A percentile compares a stretch with the other conserved stretches of the same genome.
Conservation (phyloP, 2,113 vertebrate species). For the Brevimyrus niger region DNA sequence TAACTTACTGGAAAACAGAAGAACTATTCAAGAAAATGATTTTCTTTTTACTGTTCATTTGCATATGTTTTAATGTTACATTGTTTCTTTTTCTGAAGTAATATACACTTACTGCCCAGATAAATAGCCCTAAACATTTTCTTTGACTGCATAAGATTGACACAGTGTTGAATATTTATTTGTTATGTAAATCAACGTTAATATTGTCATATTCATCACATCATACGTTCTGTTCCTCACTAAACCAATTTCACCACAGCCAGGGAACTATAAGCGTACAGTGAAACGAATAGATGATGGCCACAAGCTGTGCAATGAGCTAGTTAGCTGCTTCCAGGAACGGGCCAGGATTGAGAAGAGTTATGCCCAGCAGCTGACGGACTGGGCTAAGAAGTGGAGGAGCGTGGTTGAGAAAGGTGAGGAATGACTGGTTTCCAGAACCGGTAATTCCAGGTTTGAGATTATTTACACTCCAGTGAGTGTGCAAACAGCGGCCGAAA, state of each 20-base stretch:
- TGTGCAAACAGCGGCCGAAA: background rate
- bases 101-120: background rate
- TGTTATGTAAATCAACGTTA: background rate
- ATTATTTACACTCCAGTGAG: background rate
- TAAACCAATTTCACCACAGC: slow-evolving; percentile 50
- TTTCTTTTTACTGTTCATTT: background rate
- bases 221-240: background rate
- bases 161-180: background rate
- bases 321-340: slow-evolving; percentile 91
- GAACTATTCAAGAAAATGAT: background rate
- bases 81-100: background rate
- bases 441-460: background rate
- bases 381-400: slow-evolving; percentile 94
- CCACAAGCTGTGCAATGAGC: slow-evolving; percentile 83
- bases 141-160: background rate
- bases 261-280: slow-evolving; percentile 85
- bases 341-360: slow-evolving; percentile 88
- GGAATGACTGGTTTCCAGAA: slow-evolving; percentile 5
- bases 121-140: background rate
- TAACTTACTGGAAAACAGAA: background rate
- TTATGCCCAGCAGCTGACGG: slow-evolving; percentile 84
- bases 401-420: slow-evolving; percentile 83
- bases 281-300: slow-evolving; percentile 91
- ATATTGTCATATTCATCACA: background rate
- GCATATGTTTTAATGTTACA: background rate